phyloP scores from a whole-genome alignment of 37 sponge, comb jelly and placozoan species.

The Crambe crambe region DNA sequence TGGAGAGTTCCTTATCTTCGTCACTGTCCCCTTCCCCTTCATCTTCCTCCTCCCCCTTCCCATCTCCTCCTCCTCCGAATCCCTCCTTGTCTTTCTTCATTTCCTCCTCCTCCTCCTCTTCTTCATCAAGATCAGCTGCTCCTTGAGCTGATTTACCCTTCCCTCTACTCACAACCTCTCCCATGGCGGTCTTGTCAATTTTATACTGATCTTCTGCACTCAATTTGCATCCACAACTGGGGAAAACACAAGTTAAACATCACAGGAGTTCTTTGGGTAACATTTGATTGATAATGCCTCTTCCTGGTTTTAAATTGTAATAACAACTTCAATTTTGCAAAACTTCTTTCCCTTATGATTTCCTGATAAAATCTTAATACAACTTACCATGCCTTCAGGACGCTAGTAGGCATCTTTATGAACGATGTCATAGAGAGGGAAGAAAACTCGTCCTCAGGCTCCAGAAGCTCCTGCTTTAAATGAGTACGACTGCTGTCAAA shows the following conservation, averaged over 20 bases:
- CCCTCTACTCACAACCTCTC: constrained; percentile 32
- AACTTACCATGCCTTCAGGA: constrained; percentile 51
- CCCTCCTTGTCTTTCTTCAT: neutral
- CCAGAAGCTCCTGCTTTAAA: constrained; percentile 59
- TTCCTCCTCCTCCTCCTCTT: constrained; percentile 33
- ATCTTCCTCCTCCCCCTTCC: neutral
- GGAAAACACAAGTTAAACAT: no score
- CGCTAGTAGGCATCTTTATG: constrained; percentile 45
- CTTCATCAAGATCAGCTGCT: no score
- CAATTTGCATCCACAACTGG: constrained; percentile 63
- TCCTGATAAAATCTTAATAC: no score
- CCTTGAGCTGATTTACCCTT: neutral
- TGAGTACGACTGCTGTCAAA: constrained; percentile 35
- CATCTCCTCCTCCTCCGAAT: neutral
- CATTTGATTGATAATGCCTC: no score
- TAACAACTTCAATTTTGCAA: no score
- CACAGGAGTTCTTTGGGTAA: neutral
- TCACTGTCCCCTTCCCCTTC: neutral
- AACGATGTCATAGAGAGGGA: constrained; percentile 28
- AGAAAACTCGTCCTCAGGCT: constrained; percentile 63
- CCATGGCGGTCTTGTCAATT: constrained; percentile 74
- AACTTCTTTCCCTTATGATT: no score
- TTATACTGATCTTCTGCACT: constrained; percentile 71
- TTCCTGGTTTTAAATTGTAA: no score
- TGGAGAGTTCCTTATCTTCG: constrained; percentile 7